These are phyloP conservation scores for Temnothorax longispinosus DNA, from an alignment of 1,140 invertebrate genomes.

Conservation along the genomic window DNA sequence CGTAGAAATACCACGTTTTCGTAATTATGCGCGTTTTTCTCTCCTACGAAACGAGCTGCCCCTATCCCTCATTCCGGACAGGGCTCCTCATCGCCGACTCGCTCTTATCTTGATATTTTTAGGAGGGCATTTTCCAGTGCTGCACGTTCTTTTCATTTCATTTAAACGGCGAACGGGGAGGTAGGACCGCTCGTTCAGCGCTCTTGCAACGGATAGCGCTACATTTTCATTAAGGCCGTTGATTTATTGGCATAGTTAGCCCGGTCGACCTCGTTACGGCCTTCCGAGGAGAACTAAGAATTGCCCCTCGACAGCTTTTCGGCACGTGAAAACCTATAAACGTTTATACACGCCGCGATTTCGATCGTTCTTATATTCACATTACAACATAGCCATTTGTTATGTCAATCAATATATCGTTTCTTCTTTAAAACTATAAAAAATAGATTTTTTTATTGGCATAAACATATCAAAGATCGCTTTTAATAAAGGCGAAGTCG, in stretches of 20 bases:
- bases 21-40: conserved; percentile 59
- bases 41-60: conserved; percentile 39
- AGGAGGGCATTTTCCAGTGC: conserved; percentile 71
- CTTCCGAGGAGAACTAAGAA: conserved; percentile 64
- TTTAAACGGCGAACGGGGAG: conserved; percentile 78
- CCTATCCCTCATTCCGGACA: conserved; percentile 52
- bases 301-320: conserved; percentile 66
- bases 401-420: not conserved
- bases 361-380: not conserved
- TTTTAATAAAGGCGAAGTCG: not conserved
- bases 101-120: conserved; percentile 81
- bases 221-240: conserved; percentile 82
- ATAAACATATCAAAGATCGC: not conserved
- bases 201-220: conserved; percentile 76
- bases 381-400: not conserved
- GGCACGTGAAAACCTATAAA: conserved; percentile 61
- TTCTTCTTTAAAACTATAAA: not conserved
- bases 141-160: conserved; percentile 76
- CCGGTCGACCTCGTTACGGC: conserved; percentile 75
- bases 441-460: not conserved
- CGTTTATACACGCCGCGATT: not conserved
- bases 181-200: conserved; percentile 74
- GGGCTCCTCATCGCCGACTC: conserved; percentile 49
- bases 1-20: conserved; percentile 47
- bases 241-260: conserved; percentile 81